Evolutionary conservation across 2,113 vertebrate species (phyloP), one percentile per base, ranked within the genome.

Genomic region (Malurus alboscapulatus): DNA sequence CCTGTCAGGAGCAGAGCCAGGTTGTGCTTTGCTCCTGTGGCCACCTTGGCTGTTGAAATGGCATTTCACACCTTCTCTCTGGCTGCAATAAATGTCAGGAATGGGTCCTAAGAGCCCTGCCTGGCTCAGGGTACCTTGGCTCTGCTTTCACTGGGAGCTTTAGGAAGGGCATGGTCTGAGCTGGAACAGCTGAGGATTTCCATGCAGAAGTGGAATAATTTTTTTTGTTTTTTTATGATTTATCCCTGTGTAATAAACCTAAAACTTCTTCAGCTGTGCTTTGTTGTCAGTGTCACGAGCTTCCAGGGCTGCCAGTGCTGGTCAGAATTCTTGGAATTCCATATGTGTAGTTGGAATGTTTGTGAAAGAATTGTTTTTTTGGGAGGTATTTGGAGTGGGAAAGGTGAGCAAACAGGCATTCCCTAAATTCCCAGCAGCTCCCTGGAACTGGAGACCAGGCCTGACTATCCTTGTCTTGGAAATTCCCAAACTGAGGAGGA

Each of bases 331-430:
- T 5, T 21, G 29, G n/a, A 47, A 34, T 40, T 32, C 2, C 2
- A 0, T 3, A 1, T 1, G 5, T 9, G 20, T 17, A 20, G 21
- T 44, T 61, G 29, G 47, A 57, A 12, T 26, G 34, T 16, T 61
- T 65, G 15, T 5, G 36, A 57, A 40, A n/a, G 44, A 8, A 36
- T 42, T 32, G 48, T 3, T 0, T 48, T 57, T 68, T 25, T 12
- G 38, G 40, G 54, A 59, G 14, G 17, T 42, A 65, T 69, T 85
- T 66, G 7, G 6, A 17, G 9, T 15, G 18, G 66, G 47, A 17
- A 25, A 2, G 62, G 10, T 34, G 62, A 27, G 30, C 0, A 3
- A 54, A 40, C 53, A 53, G n/a, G 2, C 18, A 57, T 4, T 75
- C 2, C 3, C 48, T 16, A 20, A 1, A 2, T 66, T 38, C 21